Percentiles rank a stretch among this genome's conserved stretches.
phyloP scores from a whole-genome alignment of 2,888 invertebrate genomes.

The Ormyrus thymus region DNA sequence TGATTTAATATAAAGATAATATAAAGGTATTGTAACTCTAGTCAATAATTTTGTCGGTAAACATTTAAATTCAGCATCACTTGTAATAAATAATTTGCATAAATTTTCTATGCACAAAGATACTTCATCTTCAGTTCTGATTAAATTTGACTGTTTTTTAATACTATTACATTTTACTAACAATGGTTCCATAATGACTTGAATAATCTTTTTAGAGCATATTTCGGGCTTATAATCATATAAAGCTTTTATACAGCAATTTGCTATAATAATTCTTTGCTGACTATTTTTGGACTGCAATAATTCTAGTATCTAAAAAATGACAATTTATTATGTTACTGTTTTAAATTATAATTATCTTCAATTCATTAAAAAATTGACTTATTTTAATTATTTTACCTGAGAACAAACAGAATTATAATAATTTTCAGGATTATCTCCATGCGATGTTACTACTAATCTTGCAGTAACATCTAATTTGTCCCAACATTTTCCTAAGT shows the following conservation, averaged over 20 bases:
- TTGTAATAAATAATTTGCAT: conserved; percentile 68
- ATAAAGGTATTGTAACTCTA: conserved; percentile 66
- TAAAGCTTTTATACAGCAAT: conserved; percentile 78
- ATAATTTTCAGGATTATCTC: conserved; percentile 75
- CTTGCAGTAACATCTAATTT: conserved; percentile 82
- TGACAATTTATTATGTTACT: conserved; percentile 19
- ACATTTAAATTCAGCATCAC: conserved; percentile 69
- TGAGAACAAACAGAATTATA: conserved; percentile 73
- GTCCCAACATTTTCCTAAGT: conserved; percentile 81
- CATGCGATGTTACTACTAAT: conserved; percentile 78
- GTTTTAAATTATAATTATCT: conserved; percentile 12
- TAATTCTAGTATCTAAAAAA: conserved; percentile 72
- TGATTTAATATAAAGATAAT: conserved; percentile 64
- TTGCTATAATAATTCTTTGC: conserved; percentile 76
- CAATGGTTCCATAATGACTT: conserved; percentile 69
- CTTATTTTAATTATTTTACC: conserved; percentile 61
- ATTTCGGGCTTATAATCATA: conserved; percentile 76
- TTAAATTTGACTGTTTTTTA: background rate
- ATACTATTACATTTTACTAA: conserved; percentile 43
- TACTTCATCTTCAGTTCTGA: conserved; percentile 66
- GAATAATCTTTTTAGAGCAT: conserved; percentile 72
- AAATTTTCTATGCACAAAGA: conserved; percentile 69
- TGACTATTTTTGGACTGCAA: conserved; percentile 73
- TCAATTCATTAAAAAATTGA: background rate
- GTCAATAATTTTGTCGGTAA: conserved; percentile 66